These are phyloP conservation scores for Cynodonichthys magdalenae DNA, from an alignment of 2,797 vertebrate genomes.

Conservation along the genomic window DNA sequence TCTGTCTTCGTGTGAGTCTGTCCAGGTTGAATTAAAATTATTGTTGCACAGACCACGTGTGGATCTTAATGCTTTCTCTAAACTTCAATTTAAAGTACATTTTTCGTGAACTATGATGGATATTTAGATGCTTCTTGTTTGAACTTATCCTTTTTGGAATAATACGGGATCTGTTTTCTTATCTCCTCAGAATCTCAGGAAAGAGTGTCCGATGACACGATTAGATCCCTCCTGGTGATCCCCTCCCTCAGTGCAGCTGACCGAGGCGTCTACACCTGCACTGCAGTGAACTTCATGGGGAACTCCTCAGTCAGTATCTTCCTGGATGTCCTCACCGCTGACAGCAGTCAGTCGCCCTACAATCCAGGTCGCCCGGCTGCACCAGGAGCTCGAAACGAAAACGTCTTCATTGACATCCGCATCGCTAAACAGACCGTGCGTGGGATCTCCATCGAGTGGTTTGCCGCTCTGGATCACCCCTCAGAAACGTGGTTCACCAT, in stretches of 20 bases:
- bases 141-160: no score
- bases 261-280: slow-evolving; percentile 87
- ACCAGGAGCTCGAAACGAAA: slow-evolving; percentile 56
- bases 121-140: no score
- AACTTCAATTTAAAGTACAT: no score
- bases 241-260: slow-evolving; percentile 78
- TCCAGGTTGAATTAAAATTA: no score
- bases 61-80: no score
- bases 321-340: slow-evolving; percentile 68
- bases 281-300: slow-evolving; percentile 86
- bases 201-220: slow-evolving; percentile 80
- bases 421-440: slow-evolving; percentile 88
- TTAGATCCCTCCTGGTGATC: slow-evolving; percentile 85
- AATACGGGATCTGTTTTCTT: not conserved
- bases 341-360: slow-evolving; percentile 31
- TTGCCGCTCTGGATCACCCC: slow-evolving; percentile 72
- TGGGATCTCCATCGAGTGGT: slow-evolving; percentile 90
- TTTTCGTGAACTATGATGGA: no score
- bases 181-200: slow-evolving; percentile 79
- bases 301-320: slow-evolving; percentile 77
- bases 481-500: slow-evolving; percentile 89
- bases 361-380: slow-evolving; percentile 27
- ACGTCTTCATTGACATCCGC: slow-evolving; percentile 85
- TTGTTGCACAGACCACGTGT: no score
- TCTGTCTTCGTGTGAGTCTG: no score